These are phyloP conservation scores for Hymenochirus boettgeri DNA, from an alignment of 2,113 vertebrate species.

Conservation along the genomic window DNA sequence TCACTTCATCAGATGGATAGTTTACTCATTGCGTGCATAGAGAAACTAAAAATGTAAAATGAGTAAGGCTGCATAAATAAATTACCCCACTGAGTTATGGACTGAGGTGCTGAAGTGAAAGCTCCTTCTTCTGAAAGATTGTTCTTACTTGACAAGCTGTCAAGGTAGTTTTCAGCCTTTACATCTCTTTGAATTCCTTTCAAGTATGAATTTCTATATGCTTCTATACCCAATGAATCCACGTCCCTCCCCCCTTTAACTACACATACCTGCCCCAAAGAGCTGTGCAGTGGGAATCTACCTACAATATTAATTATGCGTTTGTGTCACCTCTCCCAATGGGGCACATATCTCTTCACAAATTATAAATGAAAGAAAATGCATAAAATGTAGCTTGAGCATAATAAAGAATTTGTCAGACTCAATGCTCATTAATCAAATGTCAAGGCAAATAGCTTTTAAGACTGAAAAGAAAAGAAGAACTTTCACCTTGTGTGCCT, in stretches of 20 bases:
- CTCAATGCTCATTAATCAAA: slow-evolving; percentile 5
- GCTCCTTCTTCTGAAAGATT: no score
- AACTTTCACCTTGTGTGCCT: neutral
- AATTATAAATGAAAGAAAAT: neutral
- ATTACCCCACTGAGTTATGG: no score
- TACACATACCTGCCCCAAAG: neutral
- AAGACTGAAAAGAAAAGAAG: neutral
- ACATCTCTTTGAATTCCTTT: no score
- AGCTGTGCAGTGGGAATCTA: neutral
- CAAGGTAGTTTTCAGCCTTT: no score
- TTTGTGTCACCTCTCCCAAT: neutral
- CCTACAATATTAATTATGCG: neutral
- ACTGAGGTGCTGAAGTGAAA: no score
- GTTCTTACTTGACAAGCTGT: no score
- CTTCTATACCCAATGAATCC: no score
- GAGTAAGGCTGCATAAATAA: no score
- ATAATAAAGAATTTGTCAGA: slow-evolving; percentile 2
- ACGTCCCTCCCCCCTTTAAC: neutral
- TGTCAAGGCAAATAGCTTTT: neutral
- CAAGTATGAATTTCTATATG: no score
- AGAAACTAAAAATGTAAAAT: no score
- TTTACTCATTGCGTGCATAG: no score
- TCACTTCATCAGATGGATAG: no score
- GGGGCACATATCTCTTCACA: slow-evolving; percentile 2
- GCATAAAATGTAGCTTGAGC: neutral